Evolutionary conservation across 2,888 invertebrate genomes (phyloP).

Genomic region (Coelogynopora nodosa): DNA sequence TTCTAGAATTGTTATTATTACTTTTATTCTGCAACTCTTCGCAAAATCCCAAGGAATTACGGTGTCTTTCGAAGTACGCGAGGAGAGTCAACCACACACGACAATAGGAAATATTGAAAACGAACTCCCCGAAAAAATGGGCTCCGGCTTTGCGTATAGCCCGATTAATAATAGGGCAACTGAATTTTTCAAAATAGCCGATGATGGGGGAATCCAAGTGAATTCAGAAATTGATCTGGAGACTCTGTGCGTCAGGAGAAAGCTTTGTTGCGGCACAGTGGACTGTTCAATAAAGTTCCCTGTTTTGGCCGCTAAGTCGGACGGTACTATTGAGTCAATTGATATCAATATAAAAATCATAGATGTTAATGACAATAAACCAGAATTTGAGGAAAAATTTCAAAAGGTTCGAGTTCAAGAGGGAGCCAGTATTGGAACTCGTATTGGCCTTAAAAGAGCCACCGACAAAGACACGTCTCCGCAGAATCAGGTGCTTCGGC

Average conservation of each 20-base stretch:
- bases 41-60: not conserved
- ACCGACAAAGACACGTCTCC: conserved; percentile 21
- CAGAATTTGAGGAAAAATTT: not conserved
- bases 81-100: conserved; percentile 31
- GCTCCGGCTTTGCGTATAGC: not conserved
- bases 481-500: not conserved
- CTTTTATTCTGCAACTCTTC: not conserved
- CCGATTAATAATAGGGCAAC: not conserved
- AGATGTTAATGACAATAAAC: conserved; percentile 35
- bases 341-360: conserved; percentile 12
- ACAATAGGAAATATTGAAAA: conserved; percentile 9
- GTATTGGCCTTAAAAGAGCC: not conserved
- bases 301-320: not conserved
- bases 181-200: not conserved
- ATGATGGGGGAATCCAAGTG: conserved; percentile 22
- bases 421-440: not conserved
- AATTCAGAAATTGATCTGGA: conserved; percentile 33
- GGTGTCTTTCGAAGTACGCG: not conserved
- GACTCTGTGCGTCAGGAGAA: conserved; percentile 14
- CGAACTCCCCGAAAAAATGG: not conserved
- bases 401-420: conserved; percentile 28
- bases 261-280: conserved; percentile 13
- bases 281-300: conserved; percentile 1
- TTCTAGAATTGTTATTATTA: not conserved
- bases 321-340: conserved; percentile 11